Conservation (phyloP, 2,797 vertebrate genomes). For the Bucorvus abyssinicus region DNA sequence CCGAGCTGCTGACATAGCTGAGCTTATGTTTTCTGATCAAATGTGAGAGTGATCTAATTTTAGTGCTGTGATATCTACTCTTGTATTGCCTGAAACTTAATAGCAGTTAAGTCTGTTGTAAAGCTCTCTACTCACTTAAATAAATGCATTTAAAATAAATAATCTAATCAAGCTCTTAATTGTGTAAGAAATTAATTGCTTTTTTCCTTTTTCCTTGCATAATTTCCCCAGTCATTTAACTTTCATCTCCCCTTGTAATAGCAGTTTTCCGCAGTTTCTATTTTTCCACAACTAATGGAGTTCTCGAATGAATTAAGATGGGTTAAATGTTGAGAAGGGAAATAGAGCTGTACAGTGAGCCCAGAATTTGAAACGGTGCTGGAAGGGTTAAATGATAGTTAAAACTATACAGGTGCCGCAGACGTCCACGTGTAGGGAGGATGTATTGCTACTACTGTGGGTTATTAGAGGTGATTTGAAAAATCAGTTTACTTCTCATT, state of each 20-base stretch:
- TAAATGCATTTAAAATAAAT: constrained; percentile 40
- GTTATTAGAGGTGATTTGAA: constrained; percentile 38
- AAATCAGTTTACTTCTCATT: constrained; percentile 48
- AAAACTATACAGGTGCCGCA: neutral
- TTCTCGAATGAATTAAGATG: neutral
- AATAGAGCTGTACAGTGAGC: neutral
- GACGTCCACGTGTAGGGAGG: neutral
- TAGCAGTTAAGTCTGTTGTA: constrained; percentile 1
- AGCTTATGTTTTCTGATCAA: constrained; percentile 4
- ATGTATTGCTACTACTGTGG: neutral
- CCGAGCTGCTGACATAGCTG: neutral
- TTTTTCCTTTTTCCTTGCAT: neutral
- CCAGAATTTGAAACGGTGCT: neutral
- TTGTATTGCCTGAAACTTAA: neutral
- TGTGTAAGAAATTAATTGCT: constrained; percentile 34
- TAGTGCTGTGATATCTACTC: neutral
- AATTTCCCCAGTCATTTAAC: constrained; percentile 2
- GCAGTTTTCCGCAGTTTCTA: constrained; percentile 16
- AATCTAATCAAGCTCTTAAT: constrained; percentile 46
- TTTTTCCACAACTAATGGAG: constrained; percentile 4
- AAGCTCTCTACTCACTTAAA: constrained; percentile 24
- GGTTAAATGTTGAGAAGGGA: neutral
- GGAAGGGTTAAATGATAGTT: neutral
- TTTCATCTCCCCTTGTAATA: neutral
- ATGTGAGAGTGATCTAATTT: neutral